These are phyloP conservation scores for Atopsyche davidsoni DNA, from an alignment of 1,140 invertebrate genomes.

Conservation along the genomic window DNA sequence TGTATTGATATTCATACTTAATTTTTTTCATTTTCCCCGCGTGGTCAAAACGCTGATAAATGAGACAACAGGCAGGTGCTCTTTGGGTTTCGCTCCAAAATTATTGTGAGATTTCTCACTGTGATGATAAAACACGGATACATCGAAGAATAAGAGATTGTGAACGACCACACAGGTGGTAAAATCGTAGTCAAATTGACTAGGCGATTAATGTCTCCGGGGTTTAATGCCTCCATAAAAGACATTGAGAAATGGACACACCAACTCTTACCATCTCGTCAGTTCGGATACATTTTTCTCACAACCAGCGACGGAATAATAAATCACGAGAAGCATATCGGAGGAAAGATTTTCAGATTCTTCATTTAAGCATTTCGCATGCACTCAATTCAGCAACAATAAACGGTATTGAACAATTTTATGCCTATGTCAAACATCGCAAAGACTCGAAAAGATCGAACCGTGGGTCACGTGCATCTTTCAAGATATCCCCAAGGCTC, in stretches of 20 bases:
- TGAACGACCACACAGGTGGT: slow-evolving; percentile 97
- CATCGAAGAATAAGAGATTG: slow-evolving; percentile 99
- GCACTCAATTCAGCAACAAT: too few relatives aligned
- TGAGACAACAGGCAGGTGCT: slow-evolving; percentile 97
- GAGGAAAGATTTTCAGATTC: slow-evolving; percentile 99
- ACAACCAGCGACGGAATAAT: slow-evolving; percentile 99
- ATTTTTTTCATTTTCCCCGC: too few relatives aligned
- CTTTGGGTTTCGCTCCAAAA: slow-evolving; percentile 96
- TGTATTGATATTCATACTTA: too few relatives aligned
- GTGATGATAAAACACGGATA: slow-evolving; percentile 99
- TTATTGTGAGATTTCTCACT: slow-evolving; percentile 96
- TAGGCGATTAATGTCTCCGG: slow-evolving; percentile 87
- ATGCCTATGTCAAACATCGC: too few relatives aligned
- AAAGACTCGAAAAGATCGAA: too few relatives aligned
- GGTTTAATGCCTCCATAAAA: slow-evolving; percentile 94
- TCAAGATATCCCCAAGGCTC: too few relatives aligned
- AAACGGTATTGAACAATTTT: too few relatives aligned
- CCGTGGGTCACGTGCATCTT: too few relatives aligned
- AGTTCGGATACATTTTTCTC: slow-evolving; percentile 98
- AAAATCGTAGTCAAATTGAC: slow-evolving; percentile 99
- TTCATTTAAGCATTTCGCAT: slow-evolving; percentile 81
- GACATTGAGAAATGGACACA: slow-evolving; percentile 99
- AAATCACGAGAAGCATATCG: slow-evolving; percentile 99
- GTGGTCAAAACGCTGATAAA: slow-evolving; percentile 99
- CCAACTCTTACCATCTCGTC: slow-evolving; percentile 94